Conservation (phyloP, 2,113 vertebrate genomes). For the Gracilinanus agilis region DNA sequence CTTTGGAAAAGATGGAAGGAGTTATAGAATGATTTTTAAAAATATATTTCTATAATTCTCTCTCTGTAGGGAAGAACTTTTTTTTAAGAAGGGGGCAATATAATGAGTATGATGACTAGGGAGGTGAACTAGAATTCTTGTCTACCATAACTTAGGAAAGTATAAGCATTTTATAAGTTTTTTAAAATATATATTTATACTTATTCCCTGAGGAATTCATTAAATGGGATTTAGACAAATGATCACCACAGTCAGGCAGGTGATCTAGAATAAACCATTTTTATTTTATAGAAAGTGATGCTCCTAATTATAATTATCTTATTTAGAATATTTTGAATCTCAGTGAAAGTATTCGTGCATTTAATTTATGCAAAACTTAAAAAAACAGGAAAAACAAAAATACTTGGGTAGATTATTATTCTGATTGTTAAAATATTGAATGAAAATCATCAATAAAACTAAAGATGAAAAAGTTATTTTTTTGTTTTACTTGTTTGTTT, state of each 20-base stretch:
- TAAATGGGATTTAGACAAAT: constrained; percentile 79
- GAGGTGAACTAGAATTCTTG: constrained; percentile 69
- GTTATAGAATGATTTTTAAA: constrained; percentile 12
- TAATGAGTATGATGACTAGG: constrained; percentile 67
- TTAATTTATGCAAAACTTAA: constrained; percentile 74
- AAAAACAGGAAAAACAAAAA: not conserved
- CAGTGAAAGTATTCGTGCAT: constrained; percentile 68
- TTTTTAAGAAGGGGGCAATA: constrained; percentile 53
- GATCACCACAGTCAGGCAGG: constrained; percentile 64
- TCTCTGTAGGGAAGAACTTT: constrained; percentile 25
- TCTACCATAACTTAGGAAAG: constrained; percentile 58
- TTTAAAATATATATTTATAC: constrained; percentile 39
- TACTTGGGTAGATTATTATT: not conserved
- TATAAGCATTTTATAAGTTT: constrained; percentile 67
- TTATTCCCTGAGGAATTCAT: constrained; percentile 78
- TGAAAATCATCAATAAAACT: constrained; percentile 62
- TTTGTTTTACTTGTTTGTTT: constrained; percentile 44
- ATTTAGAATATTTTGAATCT: constrained; percentile 72
- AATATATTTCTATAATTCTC: constrained; percentile 19
- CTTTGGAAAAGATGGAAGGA: not conserved
- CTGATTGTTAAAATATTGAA: not conserved
- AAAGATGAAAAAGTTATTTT: constrained; percentile 49
- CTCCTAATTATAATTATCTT: constrained; percentile 78
- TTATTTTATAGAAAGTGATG: constrained; percentile 82
- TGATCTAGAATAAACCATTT: constrained; percentile 77